These are phyloP conservation scores for Brachyrhaphis roseni DNA, from an alignment of 2,797 vertebrate species.

Conservation along the genomic window DNA sequence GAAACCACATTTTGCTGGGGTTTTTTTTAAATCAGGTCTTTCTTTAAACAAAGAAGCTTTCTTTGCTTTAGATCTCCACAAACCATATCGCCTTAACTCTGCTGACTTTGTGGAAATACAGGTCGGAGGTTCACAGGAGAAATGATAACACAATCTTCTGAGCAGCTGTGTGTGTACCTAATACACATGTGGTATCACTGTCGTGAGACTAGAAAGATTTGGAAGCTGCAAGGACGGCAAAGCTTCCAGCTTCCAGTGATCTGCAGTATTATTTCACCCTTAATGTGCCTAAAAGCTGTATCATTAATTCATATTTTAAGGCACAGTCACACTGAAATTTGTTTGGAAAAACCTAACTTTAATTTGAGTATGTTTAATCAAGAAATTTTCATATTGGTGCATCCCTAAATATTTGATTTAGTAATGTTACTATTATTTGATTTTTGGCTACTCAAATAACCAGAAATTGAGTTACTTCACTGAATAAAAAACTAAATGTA, in stretches of 20 bases:
- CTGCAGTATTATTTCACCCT: not conserved
- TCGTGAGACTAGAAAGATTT: not conserved
- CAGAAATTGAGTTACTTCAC: not conserved
- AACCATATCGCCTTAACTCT: conserved; percentile 3
- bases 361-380: not conserved
- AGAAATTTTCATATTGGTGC: too few relatives aligned
- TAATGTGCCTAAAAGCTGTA: not conserved
- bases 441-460: not conserved
- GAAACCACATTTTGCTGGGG: not conserved
- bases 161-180: not conserved
- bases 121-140: conserved; percentile 46
- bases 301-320: not conserved
- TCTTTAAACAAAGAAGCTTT: conserved; percentile 7
- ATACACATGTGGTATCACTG: not conserved
- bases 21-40: not conserved
- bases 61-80: not conserved
- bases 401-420: not conserved
- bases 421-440: not conserved
- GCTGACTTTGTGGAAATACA: conserved; percentile 50
- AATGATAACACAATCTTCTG: conserved; percentile 36
- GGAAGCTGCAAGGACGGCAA: not conserved
- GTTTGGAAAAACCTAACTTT: not conserved
- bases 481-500: not conserved
- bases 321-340: not conserved
- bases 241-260: not conserved